Evolutionary conservation across 2,888 invertebrate species (phyloP), one percentile per base, ranked within the genome.

Genomic region (Allacma fusca): DNA sequence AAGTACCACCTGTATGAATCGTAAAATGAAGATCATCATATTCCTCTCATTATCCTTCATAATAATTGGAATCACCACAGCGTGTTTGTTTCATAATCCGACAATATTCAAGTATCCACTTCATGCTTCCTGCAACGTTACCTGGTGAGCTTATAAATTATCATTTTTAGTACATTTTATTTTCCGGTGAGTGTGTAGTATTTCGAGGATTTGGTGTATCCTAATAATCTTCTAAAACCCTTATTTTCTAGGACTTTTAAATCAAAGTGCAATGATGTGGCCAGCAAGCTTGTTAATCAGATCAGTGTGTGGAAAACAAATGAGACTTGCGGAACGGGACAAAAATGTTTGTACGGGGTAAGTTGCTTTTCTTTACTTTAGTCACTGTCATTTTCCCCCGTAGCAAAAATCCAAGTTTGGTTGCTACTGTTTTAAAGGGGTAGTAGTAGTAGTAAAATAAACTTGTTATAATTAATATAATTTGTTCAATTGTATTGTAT

Each of bases 71-170:
- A 50, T 50, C 19, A n/a, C 50, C n/a, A 19, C 50, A 26, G 83
- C 78, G 0, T 83, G 83, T 59, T 72, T 83, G 19, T 83, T 84
- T 72, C 72, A 81, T 77, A 84, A 84, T 79, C 83, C 84, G 2
- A 79, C 80, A 1, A 65, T 84, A 26, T 81, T 84, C 70, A 80
- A 78, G 81, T 84, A 84, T 57, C 84, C 84, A 0, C 59, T 83
- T 13, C 84, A 83, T 76, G 84, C 84, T 0, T 80, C 81, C 2
- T 84, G 84, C 50, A 84, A 84, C 57, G 75, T 84, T n/a, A 84
- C 83, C 0, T 84, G 84, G 83, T 83, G 73, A 57, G 78, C 13
- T 29, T 68, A 67, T 62, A 2, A 23, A 9, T 23, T 62, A 7
- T 59, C n/a, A 28, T 65, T 43, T 29, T 16, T 44, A 21, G 21